Conservation (phyloP, 2,113 vertebrate species). For the Oncorhynchus clarkii region DNA sequence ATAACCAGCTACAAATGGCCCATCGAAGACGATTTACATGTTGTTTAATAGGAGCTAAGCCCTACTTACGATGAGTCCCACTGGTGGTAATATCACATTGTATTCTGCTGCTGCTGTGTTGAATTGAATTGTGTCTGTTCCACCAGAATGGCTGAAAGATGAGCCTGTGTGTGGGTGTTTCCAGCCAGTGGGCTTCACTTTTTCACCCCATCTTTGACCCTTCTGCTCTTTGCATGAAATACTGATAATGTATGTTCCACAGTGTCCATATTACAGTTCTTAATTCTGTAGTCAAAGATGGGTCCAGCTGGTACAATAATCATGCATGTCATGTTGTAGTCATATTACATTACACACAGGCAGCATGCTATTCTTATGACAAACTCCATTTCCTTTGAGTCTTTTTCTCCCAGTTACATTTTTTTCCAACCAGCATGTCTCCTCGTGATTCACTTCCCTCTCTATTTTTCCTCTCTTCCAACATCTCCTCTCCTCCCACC, state of each 20-base stretch:
- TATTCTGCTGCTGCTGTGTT: not conserved
- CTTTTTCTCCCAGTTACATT: not conserved
- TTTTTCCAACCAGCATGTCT: slow-evolving; percentile 35
- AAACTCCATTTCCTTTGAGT: slow-evolving; percentile 18
- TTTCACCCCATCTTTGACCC: slow-evolving; percentile 1
- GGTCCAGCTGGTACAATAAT: not conserved
- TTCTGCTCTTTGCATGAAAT: slow-evolving; percentile 12
- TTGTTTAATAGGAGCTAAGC: not conserved
- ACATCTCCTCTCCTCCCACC: slow-evolving; percentile 34
- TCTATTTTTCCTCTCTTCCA: too few species aligned
- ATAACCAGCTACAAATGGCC: not conserved
- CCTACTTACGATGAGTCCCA: not conserved
- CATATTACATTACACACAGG: not conserved
- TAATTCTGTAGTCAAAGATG: not conserved
- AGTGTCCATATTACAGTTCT: not conserved
- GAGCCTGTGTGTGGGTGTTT: not conserved
- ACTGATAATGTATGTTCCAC: not conserved
- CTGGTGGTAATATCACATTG: not conserved
- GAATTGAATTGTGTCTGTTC: too few species aligned
- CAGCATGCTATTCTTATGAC: slow-evolving; percentile 21
- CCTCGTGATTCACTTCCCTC: slow-evolving; percentile 49
- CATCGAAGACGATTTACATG: not conserved
- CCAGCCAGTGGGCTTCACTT: not conserved
- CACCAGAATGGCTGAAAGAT: not conserved
- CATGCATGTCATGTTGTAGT: too few species aligned